Base-by-base conservation (phyloP, 2,888 invertebrate genomes). In the Pseudanteris insignis region DNA sequence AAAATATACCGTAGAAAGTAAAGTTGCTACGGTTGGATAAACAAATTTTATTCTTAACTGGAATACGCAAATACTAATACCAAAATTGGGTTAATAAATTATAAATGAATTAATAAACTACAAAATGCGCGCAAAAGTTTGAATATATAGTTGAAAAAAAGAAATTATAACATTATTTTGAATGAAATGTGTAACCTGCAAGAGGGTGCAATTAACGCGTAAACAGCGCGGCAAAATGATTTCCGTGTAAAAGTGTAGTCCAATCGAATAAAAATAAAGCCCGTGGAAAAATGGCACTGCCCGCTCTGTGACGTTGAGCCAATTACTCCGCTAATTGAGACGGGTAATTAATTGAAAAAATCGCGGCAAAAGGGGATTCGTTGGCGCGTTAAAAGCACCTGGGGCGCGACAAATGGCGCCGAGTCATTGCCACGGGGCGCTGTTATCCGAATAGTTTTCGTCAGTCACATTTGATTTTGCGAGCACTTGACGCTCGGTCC, bases 361-460 rank as follows among this genome's bases (percentile, higher is more conserved):
- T 58, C 50, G 40, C 33, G 51, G 40, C 38, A 59, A 51, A 32
- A 40, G 30, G 43, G 46, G 51, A 51, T 46, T 59, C 51, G 41
- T 59, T 46, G 46, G 46, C 46, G 51, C 50, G 59, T 46, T 59
- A 51, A 59, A 51, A 51, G 51, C 46, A 59, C 50, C 48, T 37
- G 44, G 44, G 55, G 57, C 46, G 62, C 51, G 41, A 57, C 33
- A 47, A 62, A 59, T 43, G 47, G 46, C 36, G 43, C 14, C 40
- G 46, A 18, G 18, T 18, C 18, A 18, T 18, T 18, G 18, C 18
- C n/a, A 18, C 18, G 18, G 18, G 18, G 18, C 6, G 18, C 18
- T 6, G 18, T 18, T 18, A 18, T 18, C 18, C 53, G 47, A 58
- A 51, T 57, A 43, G n/a, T 47, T 28, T 9, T 28, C 34, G 47